Evolutionary conservation across 2,113 vertebrate species (phyloP), one percentile per base, ranked within the genome.

Genomic region (Gavia stellata): DNA sequence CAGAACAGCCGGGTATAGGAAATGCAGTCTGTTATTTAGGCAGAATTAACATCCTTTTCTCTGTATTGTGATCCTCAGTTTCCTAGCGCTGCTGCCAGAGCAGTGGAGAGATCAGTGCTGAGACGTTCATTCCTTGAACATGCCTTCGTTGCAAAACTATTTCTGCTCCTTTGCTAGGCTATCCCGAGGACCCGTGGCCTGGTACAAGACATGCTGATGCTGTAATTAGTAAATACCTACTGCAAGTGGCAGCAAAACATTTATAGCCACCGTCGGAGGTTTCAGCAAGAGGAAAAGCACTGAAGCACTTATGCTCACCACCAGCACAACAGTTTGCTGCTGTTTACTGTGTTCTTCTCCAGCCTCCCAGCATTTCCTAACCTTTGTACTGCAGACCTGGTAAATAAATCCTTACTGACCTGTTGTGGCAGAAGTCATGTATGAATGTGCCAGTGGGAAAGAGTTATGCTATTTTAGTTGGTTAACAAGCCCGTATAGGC

Each of bases 21-120:
- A 96, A 66, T 3, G 66, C 36, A 61, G 95, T 94, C 94, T 97
- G 96, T 96, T 97, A 97, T 97, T 97, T 95, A 94, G 93, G 85
- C 89, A 96, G 94, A 96, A 96, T 97, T 97, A 91, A 96, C 92
- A 86, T 86, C 90, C 95, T 97, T 88, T 93, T 95, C 95, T 94
- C 93, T 68, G 61, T 92, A 83, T 88, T 96, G 94, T 91, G 77
- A 95, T 97, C 89, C 94, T 92, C 17, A 13, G 81, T 75, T 96
- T 96, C 82, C 86, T 40, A 79, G 52, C 0, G 3, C 91, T 93
- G 81, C 78, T 85, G 85, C 87, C 84, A 91, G 81, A 88, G 77
- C 40, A 7, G 47, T 52, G 71, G 85, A 92, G 93, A 92, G 42
- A 90, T 88, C 91, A 66, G 47, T 58, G 52, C 67, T 66, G 92